A percentile compares a stretch with the other conserved stretches of the same genome.
Conservation (phyloP, 2,888 invertebrate species). For the Papilio elwesi region DNA sequence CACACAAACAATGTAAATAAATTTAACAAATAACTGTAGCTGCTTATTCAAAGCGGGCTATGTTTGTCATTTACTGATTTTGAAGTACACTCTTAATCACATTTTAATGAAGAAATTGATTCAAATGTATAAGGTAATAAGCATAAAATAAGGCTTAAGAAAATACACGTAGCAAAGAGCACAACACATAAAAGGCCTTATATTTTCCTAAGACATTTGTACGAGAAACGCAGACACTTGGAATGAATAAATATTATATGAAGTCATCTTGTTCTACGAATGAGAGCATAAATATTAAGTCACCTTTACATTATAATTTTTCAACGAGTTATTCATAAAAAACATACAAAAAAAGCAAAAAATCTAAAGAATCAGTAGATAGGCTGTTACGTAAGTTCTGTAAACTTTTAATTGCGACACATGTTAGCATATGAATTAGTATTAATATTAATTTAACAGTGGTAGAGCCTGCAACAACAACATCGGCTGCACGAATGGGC, state of each 20-base stretch:
- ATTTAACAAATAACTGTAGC: no score
- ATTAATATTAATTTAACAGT: no score
- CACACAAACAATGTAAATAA: no score
- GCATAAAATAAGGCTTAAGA: background rate
- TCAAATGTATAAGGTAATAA: background rate
- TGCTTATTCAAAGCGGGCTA: background rate
- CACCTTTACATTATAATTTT: slow-evolving; percentile 22
- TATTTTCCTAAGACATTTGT: slow-evolving; percentile 14
- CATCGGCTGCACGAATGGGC: no score
- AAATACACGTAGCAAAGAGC: background rate
- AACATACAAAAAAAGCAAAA: slow-evolving; percentile 3
- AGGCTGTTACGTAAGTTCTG: background rate
- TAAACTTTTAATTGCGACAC: background rate
- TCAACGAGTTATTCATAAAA: slow-evolving; percentile 15
- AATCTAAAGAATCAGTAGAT: background rate
- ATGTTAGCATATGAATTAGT: no score
- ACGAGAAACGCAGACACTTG: slow-evolving; percentile 15
- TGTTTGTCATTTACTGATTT: background rate
- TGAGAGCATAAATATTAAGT: slow-evolving; percentile 32
- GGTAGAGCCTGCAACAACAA: no score
- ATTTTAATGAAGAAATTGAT: background rate
- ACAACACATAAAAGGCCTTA: slow-evolving; percentile 12
- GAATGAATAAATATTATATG: slow-evolving; percentile 36
- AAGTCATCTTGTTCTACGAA: slow-evolving; percentile 25
- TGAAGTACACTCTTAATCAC: background rate